Percentiles rank a stretch among this genome's conserved stretches.
These are phyloP conservation scores for Phthorimaea operculella DNA, from an alignment of 1,140 invertebrate genomes.

Conservation along the genomic window DNA sequence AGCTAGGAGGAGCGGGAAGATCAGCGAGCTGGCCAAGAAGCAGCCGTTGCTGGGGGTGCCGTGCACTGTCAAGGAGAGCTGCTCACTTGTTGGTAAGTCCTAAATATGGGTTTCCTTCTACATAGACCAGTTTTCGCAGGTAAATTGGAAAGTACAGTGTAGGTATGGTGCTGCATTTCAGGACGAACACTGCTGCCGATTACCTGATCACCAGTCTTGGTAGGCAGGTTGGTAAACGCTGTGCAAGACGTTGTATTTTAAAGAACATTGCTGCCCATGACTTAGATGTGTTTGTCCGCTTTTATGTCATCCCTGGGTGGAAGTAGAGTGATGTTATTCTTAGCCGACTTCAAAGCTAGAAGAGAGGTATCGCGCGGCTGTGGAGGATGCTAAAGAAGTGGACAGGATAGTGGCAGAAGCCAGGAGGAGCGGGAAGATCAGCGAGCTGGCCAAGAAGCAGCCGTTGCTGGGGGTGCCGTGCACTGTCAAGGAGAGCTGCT, in stretches of 20 bases:
- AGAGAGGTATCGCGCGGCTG: constrained; percentile 74
- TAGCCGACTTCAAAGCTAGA: constrained; percentile 59
- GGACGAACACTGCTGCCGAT: too few species aligned
- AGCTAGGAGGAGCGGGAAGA: constrained; percentile 37
- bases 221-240: too few species aligned
- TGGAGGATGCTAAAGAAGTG: constrained; percentile 73
- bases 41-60: constrained; percentile 83
- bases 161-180: too few species aligned
- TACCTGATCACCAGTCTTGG: too few species aligned
- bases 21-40: constrained; percentile 50
- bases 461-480: constrained; percentile 84
- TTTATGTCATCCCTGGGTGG: too few species aligned
- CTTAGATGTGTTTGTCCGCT: too few species aligned
- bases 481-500: constrained; percentile 79
- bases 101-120: too few species aligned
- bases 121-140: too few species aligned
- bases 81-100: constrained; percentile 71
- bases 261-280: too few species aligned
- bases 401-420: constrained; percentile 72
- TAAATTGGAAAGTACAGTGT: too few species aligned
- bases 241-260: too few species aligned
- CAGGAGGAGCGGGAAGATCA: constrained; percentile 24
- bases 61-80: constrained; percentile 80
- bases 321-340: too few species aligned
- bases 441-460: constrained; percentile 59